Conservation (phyloP, 1,140 invertebrate genomes). For the Neodiprion virginianus region DNA sequence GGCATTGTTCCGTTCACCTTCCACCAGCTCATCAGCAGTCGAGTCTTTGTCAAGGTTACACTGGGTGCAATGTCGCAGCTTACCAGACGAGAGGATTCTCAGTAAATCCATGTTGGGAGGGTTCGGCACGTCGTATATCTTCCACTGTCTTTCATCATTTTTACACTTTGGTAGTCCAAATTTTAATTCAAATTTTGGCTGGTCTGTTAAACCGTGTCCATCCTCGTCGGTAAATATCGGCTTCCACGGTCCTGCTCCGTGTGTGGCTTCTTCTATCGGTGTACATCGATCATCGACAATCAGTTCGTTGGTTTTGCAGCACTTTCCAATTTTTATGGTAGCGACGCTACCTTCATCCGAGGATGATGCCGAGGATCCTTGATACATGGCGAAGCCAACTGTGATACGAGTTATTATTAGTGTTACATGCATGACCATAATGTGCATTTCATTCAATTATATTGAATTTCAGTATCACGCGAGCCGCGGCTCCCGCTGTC, state of each 20-base stretch:
- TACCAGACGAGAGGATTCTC: conserved; percentile 71
- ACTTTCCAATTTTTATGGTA: conserved; percentile 65
- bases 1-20: conserved; percentile 56
- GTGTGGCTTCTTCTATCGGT: conserved; percentile 63
- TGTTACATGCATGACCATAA: not conserved
- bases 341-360: conserved; percentile 30
- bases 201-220: conserved; percentile 19
- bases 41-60: conserved; percentile 55
- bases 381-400: not conserved
- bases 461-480: no score
- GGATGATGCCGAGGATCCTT: conserved; percentile 28
- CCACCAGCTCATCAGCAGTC: conserved; percentile 45
- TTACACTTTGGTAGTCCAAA: conserved; percentile 76
- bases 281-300: conserved; percentile 72
- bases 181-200: conserved; percentile 43
- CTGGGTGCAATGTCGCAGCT: conserved; percentile 71
- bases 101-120: conserved; percentile 64
- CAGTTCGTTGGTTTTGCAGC: conserved; percentile 75
- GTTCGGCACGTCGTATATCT: conserved; percentile 72
- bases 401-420: not conserved
- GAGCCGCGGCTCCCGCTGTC: no score
- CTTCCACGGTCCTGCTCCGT: conserved; percentile 55
- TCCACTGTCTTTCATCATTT: conserved; percentile 70
- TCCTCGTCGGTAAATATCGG: conserved; percentile 46
- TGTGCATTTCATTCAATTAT: not conserved